A percentile compares a stretch with the other conserved stretches of the same genome.
Conservation (phyloP, 2,797 vertebrate genomes). For the Sebastes steindachneri region DNA sequence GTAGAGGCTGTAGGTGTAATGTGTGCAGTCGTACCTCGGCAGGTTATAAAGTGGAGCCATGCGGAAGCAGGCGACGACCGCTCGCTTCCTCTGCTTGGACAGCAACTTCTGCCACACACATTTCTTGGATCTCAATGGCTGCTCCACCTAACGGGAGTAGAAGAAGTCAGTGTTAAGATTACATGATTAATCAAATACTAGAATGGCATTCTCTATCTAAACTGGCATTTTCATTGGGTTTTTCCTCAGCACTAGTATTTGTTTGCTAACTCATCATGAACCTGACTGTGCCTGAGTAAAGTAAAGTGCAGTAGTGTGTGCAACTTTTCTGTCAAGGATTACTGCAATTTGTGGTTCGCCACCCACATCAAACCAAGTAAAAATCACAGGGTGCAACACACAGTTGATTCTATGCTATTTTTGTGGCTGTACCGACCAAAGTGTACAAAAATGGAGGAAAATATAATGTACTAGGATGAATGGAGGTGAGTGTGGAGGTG, state of each 20-base stretch:
- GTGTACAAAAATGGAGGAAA: background rate
- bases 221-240: background rate
- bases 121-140: slow-evolving; percentile 97
- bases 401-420: background rate
- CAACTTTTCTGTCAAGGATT: background rate
- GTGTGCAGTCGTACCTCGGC: slow-evolving; percentile 86
- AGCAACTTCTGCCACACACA: slow-evolving; percentile 98
- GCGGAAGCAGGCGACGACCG: slow-evolving; percentile 98
- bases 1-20: background rate
- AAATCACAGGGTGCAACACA: background rate
- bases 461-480: background rate
- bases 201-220: background rate
- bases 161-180: background rate
- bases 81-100: slow-evolving; percentile 97
- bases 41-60: slow-evolving; percentile 99
- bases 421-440: background rate
- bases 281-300: background rate
- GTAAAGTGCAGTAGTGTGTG: background rate
- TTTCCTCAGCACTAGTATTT: background rate
- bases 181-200: background rate
- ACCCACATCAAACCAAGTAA: background rate
- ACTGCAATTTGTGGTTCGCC: slow-evolving; percentile 3
- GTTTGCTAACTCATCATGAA: slow-evolving; percentile 20
- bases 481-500: background rate
- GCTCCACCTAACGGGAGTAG: slow-evolving; percentile 88